Evolutionary conservation across 2,888 invertebrate genomes (phyloP), one percentile per base, ranked within the genome.

Genomic region (Metacarcinus magister): DNA sequence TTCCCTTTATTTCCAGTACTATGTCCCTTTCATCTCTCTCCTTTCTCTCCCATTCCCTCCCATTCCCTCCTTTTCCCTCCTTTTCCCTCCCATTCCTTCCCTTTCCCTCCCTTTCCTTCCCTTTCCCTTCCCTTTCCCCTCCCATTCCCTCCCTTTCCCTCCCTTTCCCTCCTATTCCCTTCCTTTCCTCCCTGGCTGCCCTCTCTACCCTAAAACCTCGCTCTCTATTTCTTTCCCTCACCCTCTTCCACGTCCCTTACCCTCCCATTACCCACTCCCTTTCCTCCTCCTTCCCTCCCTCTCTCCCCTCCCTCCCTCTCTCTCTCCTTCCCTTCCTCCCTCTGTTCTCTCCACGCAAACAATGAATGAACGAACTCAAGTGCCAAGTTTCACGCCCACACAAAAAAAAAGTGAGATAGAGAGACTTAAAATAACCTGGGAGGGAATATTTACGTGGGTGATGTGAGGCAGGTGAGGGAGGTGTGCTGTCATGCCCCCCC

Each of bases 391-490:
- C 32, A 92, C 54, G 13, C n/a, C 92, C n/a, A 91, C 43, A n/a
- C n/a, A n/a, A n/a, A n/a, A 91, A 44, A 89, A 89, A 89, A 91
- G 16, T 16, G n/a, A 91, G 91, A 44, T 44, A n/a, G 16, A 91
- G 46, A 8, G 19, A 91, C n/a, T 46, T 46, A 91, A 44, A 91
- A 91, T 91, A 44, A 13, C 91, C 46, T 91, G 43, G 91, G 39
- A n/a, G 13, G 13, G 28, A 46, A n/a, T 91, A 44, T 44, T 91
- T 39, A n/a, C 46, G 39, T 19, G 91, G 44, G 91, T n/a, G 91
- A 44, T 23, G 44, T 19, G 39, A 32, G 90, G 90, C n/a, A 46
- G 28, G 16, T 28, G 89, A 89, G 10, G 89, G 19, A 89, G 23
- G 39, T 13, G 39, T 39, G 89, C 89, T 89, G 89, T 39, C 44